Conservation (phyloP, 2,113 vertebrate genomes). For the Hystrix cristata region DNA sequence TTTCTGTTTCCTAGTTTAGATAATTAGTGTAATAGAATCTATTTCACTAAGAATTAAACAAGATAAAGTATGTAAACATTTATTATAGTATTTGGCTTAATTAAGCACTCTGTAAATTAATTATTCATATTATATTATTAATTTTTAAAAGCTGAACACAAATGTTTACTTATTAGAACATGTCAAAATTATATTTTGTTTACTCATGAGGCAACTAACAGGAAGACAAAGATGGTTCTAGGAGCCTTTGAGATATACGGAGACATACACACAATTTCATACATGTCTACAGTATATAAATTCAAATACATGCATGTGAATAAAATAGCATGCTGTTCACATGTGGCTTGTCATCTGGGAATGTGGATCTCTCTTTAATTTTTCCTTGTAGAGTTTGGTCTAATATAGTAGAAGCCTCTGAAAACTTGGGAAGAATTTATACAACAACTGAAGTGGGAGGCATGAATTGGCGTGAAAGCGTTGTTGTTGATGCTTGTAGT, state of each 20-base stretch:
- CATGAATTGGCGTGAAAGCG: background rate
- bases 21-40: background rate
- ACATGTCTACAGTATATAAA: background rate
- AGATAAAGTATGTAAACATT: background rate
- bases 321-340: background rate
- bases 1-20: background rate
- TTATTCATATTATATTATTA: background rate
- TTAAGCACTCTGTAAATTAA: background rate
- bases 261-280: background rate
- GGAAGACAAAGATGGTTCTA: background rate
- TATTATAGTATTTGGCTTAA: background rate
- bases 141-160: slow-evolving; percentile 7
- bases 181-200: background rate
- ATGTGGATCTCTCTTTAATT: background rate
- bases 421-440: background rate
- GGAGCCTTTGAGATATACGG: background rate
- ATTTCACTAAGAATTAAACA: slow-evolving; percentile 5
- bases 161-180: slow-evolving; percentile 9
- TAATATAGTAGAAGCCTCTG: background rate
- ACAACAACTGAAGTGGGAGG: background rate
- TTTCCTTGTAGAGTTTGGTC: background rate
- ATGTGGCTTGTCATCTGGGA: background rate
- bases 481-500: background rate
- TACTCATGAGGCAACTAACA: background rate
- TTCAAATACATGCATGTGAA: background rate